Evolutionary conservation across 2,113 vertebrate genomes (phyloP).

Genomic region (Desmodus rotundus): DNA sequence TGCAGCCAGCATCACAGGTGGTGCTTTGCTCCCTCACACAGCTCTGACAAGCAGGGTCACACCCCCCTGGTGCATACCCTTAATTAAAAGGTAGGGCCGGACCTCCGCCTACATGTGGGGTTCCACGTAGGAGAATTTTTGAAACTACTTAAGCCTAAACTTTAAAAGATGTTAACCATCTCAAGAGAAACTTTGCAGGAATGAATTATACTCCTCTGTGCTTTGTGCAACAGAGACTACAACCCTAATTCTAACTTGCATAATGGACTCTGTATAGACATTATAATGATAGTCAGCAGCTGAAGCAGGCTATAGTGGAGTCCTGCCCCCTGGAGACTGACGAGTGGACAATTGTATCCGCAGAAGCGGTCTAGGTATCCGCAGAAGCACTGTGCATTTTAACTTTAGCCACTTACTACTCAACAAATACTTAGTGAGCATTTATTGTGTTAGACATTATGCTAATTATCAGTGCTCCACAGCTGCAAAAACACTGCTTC

Average conservation of each 20-base stretch:
- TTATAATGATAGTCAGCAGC: not conserved
- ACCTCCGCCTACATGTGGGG: not conserved
- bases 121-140: not conserved
- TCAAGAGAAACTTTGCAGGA: not conserved
- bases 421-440: not conserved
- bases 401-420: not conserved
- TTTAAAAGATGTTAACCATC: not conserved
- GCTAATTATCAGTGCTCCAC: not conserved
- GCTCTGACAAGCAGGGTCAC: not conserved
- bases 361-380: not conserved
- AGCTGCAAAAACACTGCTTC: not conserved
- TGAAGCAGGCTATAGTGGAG: not conserved
- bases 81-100: not conserved
- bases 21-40: not conserved
- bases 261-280: not conserved
- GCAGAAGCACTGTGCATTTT: not conserved
- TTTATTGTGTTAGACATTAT: not conserved
- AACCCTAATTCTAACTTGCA: not conserved
- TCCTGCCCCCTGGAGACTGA: not conserved
- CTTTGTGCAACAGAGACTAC: not conserved
- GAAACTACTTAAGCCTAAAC: not conserved
- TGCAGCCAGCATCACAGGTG: not conserved
- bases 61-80: conserved; percentile 32
- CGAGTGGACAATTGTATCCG: not conserved
- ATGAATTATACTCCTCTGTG: not conserved